A percentile compares a stretch with the other conserved stretches of the same genome.
These are phyloP conservation scores for Vulpes vulpes DNA, from an alignment of 2,113 vertebrate genomes.

Conservation along the genomic window DNA sequence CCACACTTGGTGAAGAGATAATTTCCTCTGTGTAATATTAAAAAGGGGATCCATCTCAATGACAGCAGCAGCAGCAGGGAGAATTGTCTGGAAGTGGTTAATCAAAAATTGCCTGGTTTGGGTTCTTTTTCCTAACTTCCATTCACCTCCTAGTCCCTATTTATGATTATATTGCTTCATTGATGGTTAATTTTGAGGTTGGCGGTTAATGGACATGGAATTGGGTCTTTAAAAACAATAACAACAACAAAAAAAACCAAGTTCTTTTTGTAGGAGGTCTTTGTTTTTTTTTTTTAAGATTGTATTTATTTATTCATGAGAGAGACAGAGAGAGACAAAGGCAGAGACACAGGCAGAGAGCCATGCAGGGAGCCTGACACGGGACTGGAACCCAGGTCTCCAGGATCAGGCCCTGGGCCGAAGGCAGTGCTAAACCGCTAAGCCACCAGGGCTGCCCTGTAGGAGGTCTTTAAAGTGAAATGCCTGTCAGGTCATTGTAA, in stretches of 20 bases:
- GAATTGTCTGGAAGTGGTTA: neutral
- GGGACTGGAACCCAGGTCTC: too few relatives aligned
- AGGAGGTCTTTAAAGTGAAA: constrained; percentile 2
- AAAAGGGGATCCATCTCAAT: neutral
- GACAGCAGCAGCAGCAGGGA: neutral
- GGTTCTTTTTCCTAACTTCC: neutral
- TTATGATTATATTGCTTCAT: neutral
- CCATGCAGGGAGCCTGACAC: too few relatives aligned
- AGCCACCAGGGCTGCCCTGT: neutral
- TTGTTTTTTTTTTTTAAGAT: neutral
- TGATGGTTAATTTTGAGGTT: neutral
- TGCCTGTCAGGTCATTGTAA: neutral
- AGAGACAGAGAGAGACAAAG: too few relatives aligned
- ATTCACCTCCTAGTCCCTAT: neutral
- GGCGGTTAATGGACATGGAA: neutral
- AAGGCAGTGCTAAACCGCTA: too few relatives aligned
- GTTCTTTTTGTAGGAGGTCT: neutral
- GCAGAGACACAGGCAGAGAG: too few relatives aligned
- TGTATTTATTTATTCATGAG: too few relatives aligned
- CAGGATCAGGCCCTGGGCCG: too few relatives aligned
- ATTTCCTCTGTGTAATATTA: neutral
- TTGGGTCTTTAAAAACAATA: neutral
- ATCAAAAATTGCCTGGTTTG: neutral
- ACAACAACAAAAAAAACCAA: neutral
- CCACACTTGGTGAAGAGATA: neutral